These are phyloP conservation scores for Drosophila leonis DNA, from an alignment of 2,888 invertebrate species.

Conservation along the genomic window DNA sequence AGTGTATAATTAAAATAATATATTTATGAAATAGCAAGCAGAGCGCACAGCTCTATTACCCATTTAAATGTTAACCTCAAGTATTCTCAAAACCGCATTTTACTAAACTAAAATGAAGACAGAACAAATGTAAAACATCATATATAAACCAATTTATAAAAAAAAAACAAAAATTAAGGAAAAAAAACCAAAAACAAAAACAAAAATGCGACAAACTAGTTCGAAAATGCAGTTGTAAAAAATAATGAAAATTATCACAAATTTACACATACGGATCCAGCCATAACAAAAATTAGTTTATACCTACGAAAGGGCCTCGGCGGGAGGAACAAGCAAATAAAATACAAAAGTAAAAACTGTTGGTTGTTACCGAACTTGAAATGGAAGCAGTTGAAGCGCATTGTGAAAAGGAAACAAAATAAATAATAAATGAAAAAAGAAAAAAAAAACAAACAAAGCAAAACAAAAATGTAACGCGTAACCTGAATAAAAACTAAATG, in stretches of 20 bases:
- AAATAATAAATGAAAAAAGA: constrained; percentile 11
- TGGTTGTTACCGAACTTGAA: constrained; percentile 56
- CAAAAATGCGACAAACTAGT: constrained; percentile 33
- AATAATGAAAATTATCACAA: constrained; percentile 17
- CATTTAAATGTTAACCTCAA: constrained; percentile 76
- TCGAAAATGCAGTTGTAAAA: constrained; percentile 30
- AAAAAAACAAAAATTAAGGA: no score
- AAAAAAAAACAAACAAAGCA: constrained; percentile 27
- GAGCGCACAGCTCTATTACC: constrained; percentile 58
- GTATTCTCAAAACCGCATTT: constrained; percentile 78
- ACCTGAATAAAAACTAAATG: constrained; percentile 64
- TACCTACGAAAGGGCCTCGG: constrained; percentile 41
- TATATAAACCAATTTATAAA: constrained; percentile 20
- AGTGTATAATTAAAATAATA: constrained; percentile 51
- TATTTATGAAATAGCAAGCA: constrained; percentile 65
- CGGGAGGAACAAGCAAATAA: constrained; percentile 55
- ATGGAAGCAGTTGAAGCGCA: constrained; percentile 49
- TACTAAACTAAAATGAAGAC: constrained; percentile 61
- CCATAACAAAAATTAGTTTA: constrained; percentile 44
- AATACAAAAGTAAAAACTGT: constrained; percentile 50
- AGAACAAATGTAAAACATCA: constrained; percentile 32
- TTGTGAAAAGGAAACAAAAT: constrained; percentile 47
- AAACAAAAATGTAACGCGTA: constrained; percentile 68
- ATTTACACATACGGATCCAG: constrained; percentile 59
- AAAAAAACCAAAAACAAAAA: not conserved